Evolutionary conservation across 1,140 invertebrate genomes (phyloP), one percentile per base, ranked within the genome.

Genomic region (Diploscapter pachys): DNA sequence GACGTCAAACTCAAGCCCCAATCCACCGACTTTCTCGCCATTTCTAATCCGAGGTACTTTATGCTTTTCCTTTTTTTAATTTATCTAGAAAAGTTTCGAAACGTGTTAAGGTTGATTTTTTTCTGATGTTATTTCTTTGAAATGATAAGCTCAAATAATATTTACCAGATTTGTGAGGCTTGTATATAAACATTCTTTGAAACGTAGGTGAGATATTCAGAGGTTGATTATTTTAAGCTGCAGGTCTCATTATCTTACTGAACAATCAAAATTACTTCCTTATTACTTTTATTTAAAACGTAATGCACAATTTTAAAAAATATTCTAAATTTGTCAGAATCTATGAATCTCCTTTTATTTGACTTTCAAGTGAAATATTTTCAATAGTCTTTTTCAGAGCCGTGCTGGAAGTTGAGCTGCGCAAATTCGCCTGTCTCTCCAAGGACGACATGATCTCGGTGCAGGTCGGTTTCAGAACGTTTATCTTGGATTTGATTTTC

Each of bases 1-100:
- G 99, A 95, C 88, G 96, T 95, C 4, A 95, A 94, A 85, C 98
- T 99, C 86, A 95, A 99, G 86, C 96, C 97, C 3, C 92, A 97
- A 81, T 93, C 92, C 69, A 91, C 92, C 76, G 96, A 98, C 85
- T 99, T 99, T 85, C 87, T 99, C 63, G 95, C 99, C 83, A 98
- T 99, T 65, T 93, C 93, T 57, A 99, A 99, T 89, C 96, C 95
- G 5, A 97, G 98, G 89, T 90, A 89, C 80, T 89, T 90, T 85
- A 88, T 98, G 55, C 96, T 99, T 31, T 31, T 31, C 31, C 31
- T 31, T 31, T 31, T 31, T 31, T 31, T 31, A 31, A 59, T 11
- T 11, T 11, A 59, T 59, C 57, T 59, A 13, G 11, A 11, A 59
- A 11, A 59, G 13, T 13, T 11, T 11, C 13, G 57, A 59, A 59